These are phyloP conservation scores for Tragulus kanchil DNA, from an alignment of 2,113 vertebrate genomes.

Conservation along the genomic window DNA sequence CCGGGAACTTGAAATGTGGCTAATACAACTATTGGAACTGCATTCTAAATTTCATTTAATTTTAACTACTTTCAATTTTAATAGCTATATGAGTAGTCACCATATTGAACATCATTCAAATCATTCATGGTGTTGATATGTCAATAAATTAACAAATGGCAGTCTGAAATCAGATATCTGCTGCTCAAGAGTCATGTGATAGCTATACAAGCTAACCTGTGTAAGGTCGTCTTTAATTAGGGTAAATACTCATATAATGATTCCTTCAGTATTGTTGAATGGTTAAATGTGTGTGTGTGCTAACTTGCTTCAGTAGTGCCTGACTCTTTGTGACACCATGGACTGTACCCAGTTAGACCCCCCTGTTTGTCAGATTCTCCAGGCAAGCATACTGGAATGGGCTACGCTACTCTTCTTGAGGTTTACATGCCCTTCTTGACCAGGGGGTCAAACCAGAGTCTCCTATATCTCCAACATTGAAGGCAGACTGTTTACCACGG, in stretches of 20 bases:
- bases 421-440: too few species aligned
- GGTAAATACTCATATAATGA: neutral
- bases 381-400: too few species aligned
- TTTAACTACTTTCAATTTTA: neutral
- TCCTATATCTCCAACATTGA: too few species aligned
- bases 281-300: neutral
- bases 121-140: neutral
- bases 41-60: slow-evolving; percentile 43
- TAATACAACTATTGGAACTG: neutral
- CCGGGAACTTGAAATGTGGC: neutral
- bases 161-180: neutral
- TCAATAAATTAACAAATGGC: neutral
- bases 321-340: too few species aligned
- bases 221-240: neutral
- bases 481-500: too few species aligned
- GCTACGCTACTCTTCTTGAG: too few species aligned
- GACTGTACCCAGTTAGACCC: too few species aligned
- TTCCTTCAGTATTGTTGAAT: neutral
- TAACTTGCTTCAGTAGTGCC: too few species aligned
- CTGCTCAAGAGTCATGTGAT: neutral
- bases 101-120: neutral
- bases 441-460: too few species aligned
- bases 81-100: neutral
- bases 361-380: too few species aligned
- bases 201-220: neutral